These are phyloP conservation scores for Calycopis cecrops DNA, from an alignment of 1,140 invertebrate genomes.

Conservation along the genomic window DNA sequence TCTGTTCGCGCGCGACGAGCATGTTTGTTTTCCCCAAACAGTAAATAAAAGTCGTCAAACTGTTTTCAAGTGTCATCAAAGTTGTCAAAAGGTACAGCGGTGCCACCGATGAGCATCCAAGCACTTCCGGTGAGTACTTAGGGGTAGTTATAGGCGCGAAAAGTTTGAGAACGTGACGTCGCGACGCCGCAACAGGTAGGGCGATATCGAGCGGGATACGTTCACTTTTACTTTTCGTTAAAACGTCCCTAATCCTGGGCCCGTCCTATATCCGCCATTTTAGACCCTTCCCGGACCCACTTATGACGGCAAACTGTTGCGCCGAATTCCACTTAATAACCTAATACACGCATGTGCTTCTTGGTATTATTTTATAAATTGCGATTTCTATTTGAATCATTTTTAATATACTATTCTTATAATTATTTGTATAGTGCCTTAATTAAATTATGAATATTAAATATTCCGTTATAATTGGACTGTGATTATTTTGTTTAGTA, in stretches of 20 bases:
- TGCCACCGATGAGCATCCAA: conserved; percentile 33
- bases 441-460: no score
- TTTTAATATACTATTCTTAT: no score
- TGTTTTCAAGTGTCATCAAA: conserved; percentile 52
- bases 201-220: conserved; percentile 50
- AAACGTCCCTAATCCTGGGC: conserved; percentile 43
- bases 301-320: conserved; percentile 25
- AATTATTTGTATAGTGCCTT: no score
- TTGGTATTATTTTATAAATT: conserved; percentile 11
- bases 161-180: conserved; percentile 39
- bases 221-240: conserved; percentile 52
- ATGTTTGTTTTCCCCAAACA: conserved; percentile 28
- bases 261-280: conserved; percentile 47
- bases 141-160: conserved; percentile 41
- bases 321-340: conserved; percentile 15
- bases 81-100: conserved; percentile 42
- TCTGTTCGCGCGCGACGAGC: conserved; percentile 35
- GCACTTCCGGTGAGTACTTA: conserved; percentile 44
- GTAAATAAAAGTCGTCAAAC: conserved; percentile 48
- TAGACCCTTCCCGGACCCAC: conserved; percentile 16
- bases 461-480: no score
- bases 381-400: no score
- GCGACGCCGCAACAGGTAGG: conserved; percentile 57
- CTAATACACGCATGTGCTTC: conserved; percentile 7
- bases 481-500: no score